phyloP scores from a whole-genome alignment of 2,113 vertebrate species.

The Apus apus region DNA sequence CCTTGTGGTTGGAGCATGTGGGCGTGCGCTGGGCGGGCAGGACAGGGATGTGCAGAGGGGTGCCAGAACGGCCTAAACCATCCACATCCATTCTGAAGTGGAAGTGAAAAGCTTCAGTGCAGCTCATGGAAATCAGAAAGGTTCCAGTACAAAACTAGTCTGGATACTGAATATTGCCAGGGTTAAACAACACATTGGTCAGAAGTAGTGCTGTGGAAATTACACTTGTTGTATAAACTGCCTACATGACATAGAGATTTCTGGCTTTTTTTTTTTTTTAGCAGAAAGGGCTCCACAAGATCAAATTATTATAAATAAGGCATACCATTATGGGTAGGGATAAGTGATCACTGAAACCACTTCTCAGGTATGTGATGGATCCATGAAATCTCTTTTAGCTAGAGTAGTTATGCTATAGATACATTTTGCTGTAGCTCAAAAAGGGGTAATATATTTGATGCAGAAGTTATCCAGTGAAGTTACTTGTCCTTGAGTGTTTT shows the following conservation, averaged over 20 bases:
- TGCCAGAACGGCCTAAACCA: background rate
- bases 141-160: background rate
- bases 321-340: background rate
- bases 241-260: background rate
- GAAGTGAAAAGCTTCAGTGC: background rate
- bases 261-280: background rate
- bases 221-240: background rate
- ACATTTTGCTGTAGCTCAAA: background rate
- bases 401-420: background rate
- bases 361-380: background rate
- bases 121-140: background rate
- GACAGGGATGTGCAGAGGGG: background rate
- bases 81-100: background rate
- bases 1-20: background rate
- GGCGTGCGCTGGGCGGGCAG: accelerated
- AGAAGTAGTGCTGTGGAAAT: background rate
- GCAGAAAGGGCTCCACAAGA: background rate
- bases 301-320: background rate
- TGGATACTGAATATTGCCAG: background rate
- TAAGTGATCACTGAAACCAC: background rate
- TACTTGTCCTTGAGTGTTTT: background rate
- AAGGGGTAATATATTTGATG: background rate
- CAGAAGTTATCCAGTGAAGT: background rate
- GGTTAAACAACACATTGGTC: background rate
- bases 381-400: background rate